phyloP scores from a whole-genome alignment of 2,113 vertebrate genomes.

The Cheirogaleus medius region DNA sequence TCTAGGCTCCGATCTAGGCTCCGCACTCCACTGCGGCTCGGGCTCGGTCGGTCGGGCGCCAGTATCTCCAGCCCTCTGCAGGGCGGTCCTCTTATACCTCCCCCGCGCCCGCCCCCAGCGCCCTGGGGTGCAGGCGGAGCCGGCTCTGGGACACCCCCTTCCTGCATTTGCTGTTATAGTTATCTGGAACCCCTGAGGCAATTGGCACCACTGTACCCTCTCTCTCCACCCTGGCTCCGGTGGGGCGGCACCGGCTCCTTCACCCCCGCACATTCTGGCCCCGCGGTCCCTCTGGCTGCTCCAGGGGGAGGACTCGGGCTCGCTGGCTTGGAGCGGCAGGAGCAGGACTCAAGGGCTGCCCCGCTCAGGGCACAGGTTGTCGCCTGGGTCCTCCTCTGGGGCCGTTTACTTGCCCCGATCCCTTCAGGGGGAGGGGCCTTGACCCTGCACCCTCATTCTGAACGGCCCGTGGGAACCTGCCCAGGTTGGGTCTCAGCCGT shows the following conservation, averaged over 20 bases:
- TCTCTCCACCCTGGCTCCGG: not conserved
- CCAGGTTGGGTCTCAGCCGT: not conserved
- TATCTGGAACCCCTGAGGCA: conserved; percentile 23
- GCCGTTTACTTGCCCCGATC: not conserved
- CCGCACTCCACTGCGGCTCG: not conserved
- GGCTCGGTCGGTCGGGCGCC: not conserved
- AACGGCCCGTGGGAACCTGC: not conserved
- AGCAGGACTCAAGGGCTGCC: not conserved
- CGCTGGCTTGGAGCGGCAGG: not conserved
- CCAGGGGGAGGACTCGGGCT: not conserved
- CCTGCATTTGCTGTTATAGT: not conserved
- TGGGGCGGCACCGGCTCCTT: not conserved
- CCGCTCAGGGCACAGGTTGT: not conserved
- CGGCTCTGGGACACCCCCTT: conserved; percentile 12
- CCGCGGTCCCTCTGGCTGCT: rapidly evolving
- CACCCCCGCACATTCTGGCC: not conserved
- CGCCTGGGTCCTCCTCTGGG: not conserved
- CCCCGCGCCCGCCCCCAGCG: not conserved
- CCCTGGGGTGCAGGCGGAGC: conserved; percentile 46
- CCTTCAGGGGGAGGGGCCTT: not conserved
- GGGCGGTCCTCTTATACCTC: conserved; percentile 43
- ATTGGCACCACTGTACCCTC: not conserved
- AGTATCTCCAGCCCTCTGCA: not conserved
- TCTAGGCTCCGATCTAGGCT: not conserved
- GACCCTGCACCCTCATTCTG: not conserved